Percentiles rank a stretch among this genome's conserved stretches.
Evolutionary conservation across 2,797 vertebrate species (phyloP).

Genomic region (Sternotherus odoratus): DNA sequence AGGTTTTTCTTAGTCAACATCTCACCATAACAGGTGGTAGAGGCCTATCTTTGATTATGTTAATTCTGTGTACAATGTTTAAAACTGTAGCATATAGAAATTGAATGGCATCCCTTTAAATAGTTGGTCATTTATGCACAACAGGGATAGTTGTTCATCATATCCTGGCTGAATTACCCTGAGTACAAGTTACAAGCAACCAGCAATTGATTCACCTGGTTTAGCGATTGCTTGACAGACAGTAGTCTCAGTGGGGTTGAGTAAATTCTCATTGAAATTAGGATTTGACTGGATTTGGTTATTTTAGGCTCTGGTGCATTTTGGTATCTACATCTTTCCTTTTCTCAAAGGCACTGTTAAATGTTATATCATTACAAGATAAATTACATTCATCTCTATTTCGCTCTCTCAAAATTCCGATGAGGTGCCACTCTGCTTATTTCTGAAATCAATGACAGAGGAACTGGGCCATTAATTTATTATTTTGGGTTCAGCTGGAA

Average conservation of each 20-base stretch:
- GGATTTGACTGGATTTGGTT: background rate
- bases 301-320: background rate
- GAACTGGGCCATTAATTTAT: background rate
- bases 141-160: background rate
- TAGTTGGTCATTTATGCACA: background rate
- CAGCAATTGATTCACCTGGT: background rate
- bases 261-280: background rate
- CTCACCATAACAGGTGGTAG: fast-evolving
- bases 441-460: background rate
- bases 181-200: background rate
- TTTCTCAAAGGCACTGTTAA: background rate
- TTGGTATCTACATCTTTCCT: background rate
- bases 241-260: background rate
- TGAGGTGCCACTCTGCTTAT: background rate
- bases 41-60: background rate
- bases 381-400: background rate
- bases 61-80: background rate
- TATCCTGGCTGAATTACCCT: background rate
- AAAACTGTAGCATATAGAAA: background rate
- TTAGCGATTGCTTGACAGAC: background rate
- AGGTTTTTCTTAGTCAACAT: background rate
- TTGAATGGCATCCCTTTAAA: background rate
- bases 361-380: background rate
- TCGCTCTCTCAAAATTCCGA: background rate
- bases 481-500: conserved; percentile 15